Conservation (phyloP, 2,888 invertebrate genomes). For the Rhorus exstirpatorius region DNA sequence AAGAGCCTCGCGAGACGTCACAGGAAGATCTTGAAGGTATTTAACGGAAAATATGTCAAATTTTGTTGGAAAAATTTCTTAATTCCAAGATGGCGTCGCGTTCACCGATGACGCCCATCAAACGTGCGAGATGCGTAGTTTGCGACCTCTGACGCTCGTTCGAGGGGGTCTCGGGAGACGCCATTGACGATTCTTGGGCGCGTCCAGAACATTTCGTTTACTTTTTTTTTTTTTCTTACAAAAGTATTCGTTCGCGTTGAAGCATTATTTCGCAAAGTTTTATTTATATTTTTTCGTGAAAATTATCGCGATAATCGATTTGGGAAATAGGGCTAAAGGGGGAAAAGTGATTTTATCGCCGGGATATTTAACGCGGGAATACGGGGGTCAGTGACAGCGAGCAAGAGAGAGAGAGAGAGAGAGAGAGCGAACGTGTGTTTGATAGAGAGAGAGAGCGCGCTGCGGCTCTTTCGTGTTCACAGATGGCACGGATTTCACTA, state of each 20-base stretch:
- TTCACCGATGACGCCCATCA: slow-evolving; percentile 75
- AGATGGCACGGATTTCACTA: slow-evolving; percentile 82
- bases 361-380: slow-evolving; percentile 78
- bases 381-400: slow-evolving; percentile 78
- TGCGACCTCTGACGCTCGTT: slow-evolving; percentile 71
- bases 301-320: slow-evolving; percentile 25
- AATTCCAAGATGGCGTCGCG: slow-evolving; percentile 82
- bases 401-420: slow-evolving; percentile 34
- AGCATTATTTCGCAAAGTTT: background rate
- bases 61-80: slow-evolving; percentile 76
- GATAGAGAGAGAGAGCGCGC: slow-evolving; percentile 20
- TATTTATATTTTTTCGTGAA: slow-evolving; percentile 31
- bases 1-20: slow-evolving; percentile 73
- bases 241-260: slow-evolving; percentile 5
- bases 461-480: slow-evolving; percentile 76
- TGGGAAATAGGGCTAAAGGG: slow-evolving; percentile 23
- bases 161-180: slow-evolving; percentile 74
- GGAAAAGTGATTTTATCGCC: slow-evolving; percentile 36
- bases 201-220: slow-evolving; percentile 72
- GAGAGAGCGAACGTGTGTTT: slow-evolving; percentile 19
- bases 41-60: slow-evolving; percentile 79
- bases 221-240: slow-evolving; percentile 46
- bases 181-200: slow-evolving; percentile 81
- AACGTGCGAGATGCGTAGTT: slow-evolving; percentile 71
- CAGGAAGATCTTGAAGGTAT: slow-evolving; percentile 84